Conservation (phyloP, 1,140 invertebrate genomes). For the Tetragnatha versicolor region DNA sequence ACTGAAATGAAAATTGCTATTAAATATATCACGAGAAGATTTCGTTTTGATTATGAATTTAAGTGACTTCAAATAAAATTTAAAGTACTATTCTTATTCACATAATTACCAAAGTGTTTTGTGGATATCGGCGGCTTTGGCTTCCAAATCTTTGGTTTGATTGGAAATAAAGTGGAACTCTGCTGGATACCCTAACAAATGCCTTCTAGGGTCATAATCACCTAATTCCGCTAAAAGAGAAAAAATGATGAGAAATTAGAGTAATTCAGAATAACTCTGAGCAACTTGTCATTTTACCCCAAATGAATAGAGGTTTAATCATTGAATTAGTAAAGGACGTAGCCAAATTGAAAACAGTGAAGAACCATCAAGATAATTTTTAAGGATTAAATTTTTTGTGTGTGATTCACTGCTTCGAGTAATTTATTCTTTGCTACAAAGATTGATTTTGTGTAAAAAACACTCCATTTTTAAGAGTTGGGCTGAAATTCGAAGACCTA, state of each 20-base stretch:
- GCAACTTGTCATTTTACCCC: no score
- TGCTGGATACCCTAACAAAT: slow-evolving; percentile 94
- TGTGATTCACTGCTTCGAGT: no score
- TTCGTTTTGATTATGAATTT: not conserved
- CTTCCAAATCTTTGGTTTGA: slow-evolving; percentile 93
- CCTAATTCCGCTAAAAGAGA: slow-evolving; percentile 86
- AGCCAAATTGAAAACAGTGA: no score
- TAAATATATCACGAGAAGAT: not conserved
- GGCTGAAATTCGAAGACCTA: no score
- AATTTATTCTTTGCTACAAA: no score
- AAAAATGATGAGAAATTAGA: not conserved
- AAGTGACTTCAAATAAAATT: not conserved
- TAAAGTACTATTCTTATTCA: not conserved
- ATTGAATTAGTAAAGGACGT: no score
- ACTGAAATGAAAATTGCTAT: slow-evolving; percentile 17
- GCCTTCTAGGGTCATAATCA: slow-evolving; percentile 89
- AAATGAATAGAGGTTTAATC: no score
- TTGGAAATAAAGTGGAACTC: slow-evolving; percentile 95
- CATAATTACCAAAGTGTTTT: slow-evolving; percentile 74
- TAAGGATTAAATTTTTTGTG: no score
- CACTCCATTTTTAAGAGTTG: no score
- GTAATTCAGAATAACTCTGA: no score
- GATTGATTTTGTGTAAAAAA: no score
- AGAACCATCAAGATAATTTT: no score
- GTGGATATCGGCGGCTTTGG: slow-evolving; percentile 88